Base-by-base conservation (phyloP, 2,113 vertebrate genomes). In the Nanorana parkeri region DNA sequence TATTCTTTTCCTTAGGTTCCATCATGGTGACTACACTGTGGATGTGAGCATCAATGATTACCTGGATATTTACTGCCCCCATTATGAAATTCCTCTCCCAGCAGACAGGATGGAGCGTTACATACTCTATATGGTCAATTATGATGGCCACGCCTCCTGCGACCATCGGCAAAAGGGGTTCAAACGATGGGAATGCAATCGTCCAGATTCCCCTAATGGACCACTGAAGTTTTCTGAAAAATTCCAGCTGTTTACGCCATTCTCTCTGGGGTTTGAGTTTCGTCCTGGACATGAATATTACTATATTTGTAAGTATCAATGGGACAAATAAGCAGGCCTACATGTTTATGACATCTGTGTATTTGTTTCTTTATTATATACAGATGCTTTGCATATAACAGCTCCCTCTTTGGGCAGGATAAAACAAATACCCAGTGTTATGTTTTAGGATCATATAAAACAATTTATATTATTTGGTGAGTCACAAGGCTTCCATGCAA, bases 31-130 rank as follows among this genome's bases (percentile, higher is more conserved):
- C 83, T 97, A 97, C 90, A 96, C 95, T 0, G 95, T 98, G 89
- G 96, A 97, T 86, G 97, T 99, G 85, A 93, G 95, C 86, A 99
- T 99, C 92, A 99, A 99, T 10, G 97, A 99, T 91, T 98, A 99
- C 90, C 93, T 99, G 91, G 96, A 98, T 89, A 96, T 99, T 90
- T 99, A 97, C 91, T 99, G 97, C 90, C 97, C 97, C 0, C 96
- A 98, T 92, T 99, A 99, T 11, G 95, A 95, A 88, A 91, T 87
- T 23, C 90, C 92, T 0, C 91, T 95, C 87, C 87, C 95, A 0
- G 77, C 85, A 0, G 93, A 95, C 84, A 92, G 83, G 16, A 95
- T 96, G 95, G 97, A 99, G 90, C 90, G 90, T 19, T 98, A 99
- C 84, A 87, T 98, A 74, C 88, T 99, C 68, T 98, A 96, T 94